Evolutionary conservation across 2,113 vertebrate genomes (phyloP), one percentile per base, ranked within the genome.

Genomic region (Silurus glanis): DNA sequence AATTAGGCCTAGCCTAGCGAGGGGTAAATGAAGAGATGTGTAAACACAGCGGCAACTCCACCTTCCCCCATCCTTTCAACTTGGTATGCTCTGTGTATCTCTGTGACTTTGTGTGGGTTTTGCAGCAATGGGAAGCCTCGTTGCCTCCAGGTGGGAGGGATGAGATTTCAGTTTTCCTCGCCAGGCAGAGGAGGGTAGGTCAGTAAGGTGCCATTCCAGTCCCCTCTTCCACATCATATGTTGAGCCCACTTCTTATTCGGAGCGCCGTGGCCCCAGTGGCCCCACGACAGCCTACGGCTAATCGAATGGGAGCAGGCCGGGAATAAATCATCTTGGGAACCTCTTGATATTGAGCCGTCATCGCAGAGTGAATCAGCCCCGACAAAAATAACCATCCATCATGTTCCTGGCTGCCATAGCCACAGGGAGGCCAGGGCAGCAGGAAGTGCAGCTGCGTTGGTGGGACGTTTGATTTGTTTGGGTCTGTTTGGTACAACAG

Each of bases 311-410:
- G 86, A 90, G 83, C 71, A 49, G 87, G 86, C 87, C 86, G 79
- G 87, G 90, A 88, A 92, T 91, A 92, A 90, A 92, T 91, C 88
- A 89, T 92, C 90, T 87, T 80, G 86, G 72, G 87, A 88, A 83
- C 86, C 83, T 87, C 86, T 81, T 82, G 87, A 90, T 91, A 90
- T 92, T 80, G 85, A 91, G 90, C 89, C 12, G 85, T 85, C 53
- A 83, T 88, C 78, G 80, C 62, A n/a, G 80, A 90, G 89, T 89
- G 88, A 90, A 90, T 92, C 91, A 90, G 86, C 90, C 88, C 85
- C 67, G 85, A 89, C 87, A 66, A 89, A 91, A 92, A 90, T 91
- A 91, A 90, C 89, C 88, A 89, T 91, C 91, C 88, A 91, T 92
- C 91, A 88, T 83, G 83, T 71, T 85, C 83, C 85, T 83, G 78